Conservation (phyloP, 2,113 vertebrate genomes). For the Scopus umbretta region DNA sequence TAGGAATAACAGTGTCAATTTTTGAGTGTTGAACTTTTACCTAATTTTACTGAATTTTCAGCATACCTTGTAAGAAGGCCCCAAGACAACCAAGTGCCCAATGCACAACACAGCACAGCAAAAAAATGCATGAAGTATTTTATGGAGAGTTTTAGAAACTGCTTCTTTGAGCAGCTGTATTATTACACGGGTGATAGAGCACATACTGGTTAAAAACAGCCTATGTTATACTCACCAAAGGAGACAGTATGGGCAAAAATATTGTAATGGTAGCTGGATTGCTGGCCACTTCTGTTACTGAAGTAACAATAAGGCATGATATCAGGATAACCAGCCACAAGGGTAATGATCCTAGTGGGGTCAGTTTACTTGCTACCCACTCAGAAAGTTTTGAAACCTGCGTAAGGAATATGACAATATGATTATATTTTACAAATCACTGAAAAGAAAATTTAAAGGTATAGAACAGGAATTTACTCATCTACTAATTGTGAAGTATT, state of each 20-base stretch:
- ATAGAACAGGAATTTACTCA: neutral
- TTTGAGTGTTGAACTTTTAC: neutral
- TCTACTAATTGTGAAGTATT: neutral
- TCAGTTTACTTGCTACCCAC: conserved; percentile 85
- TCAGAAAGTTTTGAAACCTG: conserved; percentile 84
- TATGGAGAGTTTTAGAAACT: neutral
- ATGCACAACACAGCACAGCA: neutral
- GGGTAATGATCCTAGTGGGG: conserved; percentile 83
- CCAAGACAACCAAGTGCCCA: neutral
- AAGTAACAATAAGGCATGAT: conserved; percentile 86
- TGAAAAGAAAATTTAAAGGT: neutral
- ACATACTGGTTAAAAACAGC: neutral
- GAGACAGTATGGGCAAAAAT: conserved; percentile 87
- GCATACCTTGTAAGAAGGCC: neutral
- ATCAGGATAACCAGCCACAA: conserved; percentile 77
- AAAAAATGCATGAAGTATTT: neutral
- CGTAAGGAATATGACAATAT: neutral
- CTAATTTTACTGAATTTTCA: neutral
- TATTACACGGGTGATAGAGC: neutral
- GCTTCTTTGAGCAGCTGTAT: neutral
- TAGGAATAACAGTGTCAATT: neutral
- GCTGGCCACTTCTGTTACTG: conserved; percentile 90
- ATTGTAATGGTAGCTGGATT: conserved; percentile 91
- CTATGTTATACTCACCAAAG: conserved; percentile 78
- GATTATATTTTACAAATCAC: neutral